A percentile compares a stretch with the other conserved stretches of the same genome.
These are phyloP conservation scores for Acanthacorydalis orientalis DNA, from an alignment of 2,888 invertebrate genomes.

Conservation along the genomic window DNA sequence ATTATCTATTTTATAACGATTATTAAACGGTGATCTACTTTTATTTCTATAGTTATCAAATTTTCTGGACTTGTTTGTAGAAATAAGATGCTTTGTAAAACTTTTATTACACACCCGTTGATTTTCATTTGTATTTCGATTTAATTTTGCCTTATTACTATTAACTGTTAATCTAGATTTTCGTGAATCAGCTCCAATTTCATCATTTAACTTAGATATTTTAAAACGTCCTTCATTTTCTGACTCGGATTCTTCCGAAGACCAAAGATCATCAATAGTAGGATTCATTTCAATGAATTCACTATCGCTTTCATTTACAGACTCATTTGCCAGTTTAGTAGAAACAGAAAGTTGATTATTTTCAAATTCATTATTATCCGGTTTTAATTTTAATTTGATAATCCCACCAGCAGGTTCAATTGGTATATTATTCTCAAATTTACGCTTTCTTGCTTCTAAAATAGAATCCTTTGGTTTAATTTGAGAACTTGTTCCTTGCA, in stretches of 20 bases:
- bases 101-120: not conserved
- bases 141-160: constrained; percentile 7
- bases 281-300: not conserved
- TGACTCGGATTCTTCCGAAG: constrained; percentile 24
- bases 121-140: constrained; percentile 1
- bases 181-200: constrained; percentile 9
- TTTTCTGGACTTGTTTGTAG: not conserved
- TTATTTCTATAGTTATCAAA: not conserved
- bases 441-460: constrained; percentile 31
- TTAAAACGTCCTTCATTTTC: constrained; percentile 26
- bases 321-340: constrained; percentile 6
- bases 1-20: not conserved
- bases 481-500: constrained; percentile 6
- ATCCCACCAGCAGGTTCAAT: constrained; percentile 29
- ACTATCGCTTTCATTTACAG: constrained; percentile 3
- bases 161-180: constrained; percentile 11
- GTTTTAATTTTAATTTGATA: constrained; percentile 26
- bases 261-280: constrained; percentile 21
- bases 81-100: not conserved
- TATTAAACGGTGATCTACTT: not conserved
- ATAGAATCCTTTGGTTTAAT: constrained; percentile 22
- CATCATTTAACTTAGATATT: constrained; percentile 9
- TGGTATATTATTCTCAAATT: constrained; percentile 30
- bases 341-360: too few species aligned
- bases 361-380: not conserved